Evolutionary conservation across 1,140 invertebrate species (phyloP).

Genomic region (Anadara kagoshimensis): DNA sequence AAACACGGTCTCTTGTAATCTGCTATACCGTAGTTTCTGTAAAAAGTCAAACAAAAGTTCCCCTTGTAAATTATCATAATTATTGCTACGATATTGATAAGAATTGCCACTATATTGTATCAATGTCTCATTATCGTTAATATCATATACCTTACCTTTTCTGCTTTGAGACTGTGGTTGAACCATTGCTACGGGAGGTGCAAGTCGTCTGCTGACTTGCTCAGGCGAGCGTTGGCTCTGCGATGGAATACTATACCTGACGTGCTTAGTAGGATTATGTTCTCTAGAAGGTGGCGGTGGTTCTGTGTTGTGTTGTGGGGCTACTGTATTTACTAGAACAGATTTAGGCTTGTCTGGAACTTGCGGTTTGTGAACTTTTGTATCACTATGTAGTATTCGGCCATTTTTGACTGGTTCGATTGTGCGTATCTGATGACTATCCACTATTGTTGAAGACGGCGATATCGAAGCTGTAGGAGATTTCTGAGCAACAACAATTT

Average conservation of each 20-base stretch:
- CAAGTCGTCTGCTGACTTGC: constrained; percentile 21
- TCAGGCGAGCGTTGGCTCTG: constrained; percentile 29
- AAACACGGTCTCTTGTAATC: constrained; percentile 32
- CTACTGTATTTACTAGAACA: too few species aligned
- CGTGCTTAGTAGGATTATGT: constrained; percentile 21
- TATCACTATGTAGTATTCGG: too few species aligned
- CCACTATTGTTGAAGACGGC: too few species aligned
- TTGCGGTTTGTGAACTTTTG: too few species aligned
- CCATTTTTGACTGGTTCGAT: too few species aligned
- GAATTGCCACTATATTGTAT: constrained; percentile 1
- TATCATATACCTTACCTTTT: constrained; percentile 35
- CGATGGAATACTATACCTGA: constrained; percentile 28
- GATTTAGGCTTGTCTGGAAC: too few species aligned
- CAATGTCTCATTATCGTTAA: constrained; percentile 6
- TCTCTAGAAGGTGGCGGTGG: constrained; percentile 1
- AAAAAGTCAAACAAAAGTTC: constrained; percentile 47
- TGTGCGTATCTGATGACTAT: too few species aligned
- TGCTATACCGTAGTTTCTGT: constrained; percentile 49
- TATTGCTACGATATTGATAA: constrained; percentile 32
- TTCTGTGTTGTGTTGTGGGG: neutral
- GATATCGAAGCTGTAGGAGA: too few species aligned
- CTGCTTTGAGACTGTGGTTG: constrained; percentile 23
- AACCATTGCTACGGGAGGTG: constrained; percentile 9
- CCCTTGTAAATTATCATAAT: constrained; percentile 38
- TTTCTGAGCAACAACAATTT: too few species aligned